phyloP scores from a whole-genome alignment of 2,113 vertebrate genomes.

The Podarcis cretensis region DNA sequence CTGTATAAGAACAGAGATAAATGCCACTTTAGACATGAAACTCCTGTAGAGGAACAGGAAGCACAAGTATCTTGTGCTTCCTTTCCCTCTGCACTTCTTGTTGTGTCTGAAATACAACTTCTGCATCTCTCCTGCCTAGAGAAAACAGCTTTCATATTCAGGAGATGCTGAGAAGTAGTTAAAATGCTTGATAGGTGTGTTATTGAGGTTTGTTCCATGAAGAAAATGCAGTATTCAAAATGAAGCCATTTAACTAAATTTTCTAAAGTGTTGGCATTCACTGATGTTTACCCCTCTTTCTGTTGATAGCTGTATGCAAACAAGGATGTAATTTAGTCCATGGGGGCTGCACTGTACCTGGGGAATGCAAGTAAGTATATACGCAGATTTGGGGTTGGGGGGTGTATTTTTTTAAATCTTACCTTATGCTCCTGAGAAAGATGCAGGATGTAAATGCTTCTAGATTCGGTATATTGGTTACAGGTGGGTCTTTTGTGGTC shows the following conservation, averaged over 20 bases:
- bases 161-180: not conserved
- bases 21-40: constrained; percentile 35
- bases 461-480: not conserved
- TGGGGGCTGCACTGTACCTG: constrained; percentile 83
- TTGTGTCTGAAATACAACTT: constrained; percentile 1
- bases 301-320: constrained; percentile 89
- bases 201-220: not conserved
- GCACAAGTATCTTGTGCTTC: not conserved
- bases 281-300: constrained; percentile 42
- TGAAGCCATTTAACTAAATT: no score
- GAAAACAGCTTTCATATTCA: not conserved
- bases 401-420: not conserved
- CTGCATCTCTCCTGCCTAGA: not conserved
- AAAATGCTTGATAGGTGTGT: not conserved
- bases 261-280: constrained; percentile 2
- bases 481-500: not conserved
- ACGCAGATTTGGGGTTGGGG: constrained; percentile 3
- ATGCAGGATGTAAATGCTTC: not conserved
- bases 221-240: not conserved
- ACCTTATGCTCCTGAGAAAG: not conserved
- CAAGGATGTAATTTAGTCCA: constrained; percentile 90
- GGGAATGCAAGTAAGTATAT: constrained; percentile 91
- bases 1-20: constrained; percentile 2
- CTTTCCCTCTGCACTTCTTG: constrained; percentile 8
- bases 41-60: constrained; percentile 19